phyloP scores from a whole-genome alignment of 1,140 invertebrate genomes.

The Anastrepha obliqua region DNA sequence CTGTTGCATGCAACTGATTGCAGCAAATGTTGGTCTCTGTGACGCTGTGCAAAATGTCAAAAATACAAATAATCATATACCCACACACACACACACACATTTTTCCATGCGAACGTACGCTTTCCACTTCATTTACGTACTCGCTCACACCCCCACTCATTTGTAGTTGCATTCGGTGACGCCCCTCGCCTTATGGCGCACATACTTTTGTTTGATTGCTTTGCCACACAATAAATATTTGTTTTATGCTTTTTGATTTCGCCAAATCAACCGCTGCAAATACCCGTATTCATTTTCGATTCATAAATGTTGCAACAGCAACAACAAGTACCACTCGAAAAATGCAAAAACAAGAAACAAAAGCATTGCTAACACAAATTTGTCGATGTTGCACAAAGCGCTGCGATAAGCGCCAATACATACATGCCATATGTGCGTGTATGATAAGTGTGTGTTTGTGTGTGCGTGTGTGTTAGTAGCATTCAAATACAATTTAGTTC shows the following conservation, averaged over 20 bases:
- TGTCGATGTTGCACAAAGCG: slow-evolving; percentile 45
- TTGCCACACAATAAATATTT: slow-evolving; percentile 48
- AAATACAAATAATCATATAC: slow-evolving; percentile 34
- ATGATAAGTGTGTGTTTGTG: not conserved
- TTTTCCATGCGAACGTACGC: no score
- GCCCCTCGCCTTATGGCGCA: not conserved
- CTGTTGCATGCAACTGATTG: slow-evolving; percentile 49
- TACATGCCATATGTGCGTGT: not conserved
- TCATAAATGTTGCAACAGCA: slow-evolving; percentile 30
- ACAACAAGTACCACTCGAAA: not conserved
- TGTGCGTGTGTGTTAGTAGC: not conserved
- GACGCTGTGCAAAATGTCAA: slow-evolving; percentile 3
- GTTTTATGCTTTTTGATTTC: slow-evolving; percentile 49
- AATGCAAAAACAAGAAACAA: not conserved
- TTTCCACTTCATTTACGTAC: no score
- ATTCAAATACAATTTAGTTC: slow-evolving; percentile 49
- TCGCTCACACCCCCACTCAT: not conserved
- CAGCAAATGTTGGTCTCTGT: slow-evolving; percentile 1
- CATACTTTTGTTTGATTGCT: slow-evolving; percentile 27
- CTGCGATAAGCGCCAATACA: slow-evolving; percentile 11
- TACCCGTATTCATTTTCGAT: slow-evolving; percentile 48
- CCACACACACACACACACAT: not conserved
- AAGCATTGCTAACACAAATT: not conserved
- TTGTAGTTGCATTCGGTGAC: not conserved
- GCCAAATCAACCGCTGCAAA: slow-evolving; percentile 50